Base-by-base conservation (phyloP, 2,797 vertebrate species). In the Sebastes steindachneri region DNA sequence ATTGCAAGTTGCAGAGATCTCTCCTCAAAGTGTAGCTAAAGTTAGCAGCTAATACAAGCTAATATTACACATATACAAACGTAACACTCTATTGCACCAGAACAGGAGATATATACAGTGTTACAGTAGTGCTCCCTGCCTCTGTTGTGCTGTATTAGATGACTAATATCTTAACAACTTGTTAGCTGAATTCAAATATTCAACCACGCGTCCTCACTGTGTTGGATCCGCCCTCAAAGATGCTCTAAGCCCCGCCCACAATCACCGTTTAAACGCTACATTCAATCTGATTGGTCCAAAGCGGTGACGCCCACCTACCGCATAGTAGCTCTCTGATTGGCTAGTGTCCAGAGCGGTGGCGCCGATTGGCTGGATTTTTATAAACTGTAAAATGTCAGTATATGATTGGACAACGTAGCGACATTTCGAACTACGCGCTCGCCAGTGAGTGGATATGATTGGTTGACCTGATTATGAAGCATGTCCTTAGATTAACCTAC, bases 381-480 rank as follows among this genome's bases (percentile, higher is more conserved):
- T 84, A 88, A 93, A 94, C 79, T 78, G 78, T 10, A 33, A 41
- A 88, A 89, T 17, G 0, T 1, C 17, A 8, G 8, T n/a, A 55
- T 2, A 4, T 80, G 57, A 96, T 96, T 96, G 95, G 96, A 79
- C 9, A 63, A 62, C 58, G 82, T 79, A 17, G 92, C 70, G 75
- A 89, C 3, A 87, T 96, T 96, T 96, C 95, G 95, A 96, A 96
- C 94, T 95, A 95, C 93, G 95, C 94, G 94, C 93, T 95, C 91
- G 85, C 17, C 53, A 64, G 4, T 19, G 0, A 0, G 45, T 2
- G 12, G 0, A 17, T 41, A 1, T 37, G 25, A 95, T 94, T 96
- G 95, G 95, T 79, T 84, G 60, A 92, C 67, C 41, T 66, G 54
- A 82, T 78, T 91, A 84, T 12, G 64, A 91, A 59, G 86, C 7